Conservation (phyloP, 2,113 vertebrate genomes). For the Amblyopsis rosae region DNA sequence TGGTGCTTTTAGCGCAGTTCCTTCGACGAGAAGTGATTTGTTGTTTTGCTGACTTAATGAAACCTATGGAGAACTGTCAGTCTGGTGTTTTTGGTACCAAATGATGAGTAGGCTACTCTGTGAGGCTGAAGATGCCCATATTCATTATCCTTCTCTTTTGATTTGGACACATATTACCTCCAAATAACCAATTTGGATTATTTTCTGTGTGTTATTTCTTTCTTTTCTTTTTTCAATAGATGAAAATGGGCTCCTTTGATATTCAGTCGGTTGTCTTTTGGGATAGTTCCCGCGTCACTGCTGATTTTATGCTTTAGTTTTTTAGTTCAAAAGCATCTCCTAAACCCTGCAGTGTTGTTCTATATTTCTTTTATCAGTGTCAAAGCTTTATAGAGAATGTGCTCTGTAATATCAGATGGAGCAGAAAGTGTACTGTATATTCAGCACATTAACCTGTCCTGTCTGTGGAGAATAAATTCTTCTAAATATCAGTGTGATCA, state of each 20-base stretch:
- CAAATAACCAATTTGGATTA: background rate
- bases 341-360: background rate
- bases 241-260: background rate
- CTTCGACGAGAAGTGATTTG: background rate
- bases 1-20: background rate
- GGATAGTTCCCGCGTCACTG: background rate
- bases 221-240: background rate
- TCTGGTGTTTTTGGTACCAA: background rate
- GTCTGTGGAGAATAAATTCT: constrained; percentile 20
- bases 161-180: background rate
- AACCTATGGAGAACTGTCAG: constrained; percentile 23
- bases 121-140: background rate
- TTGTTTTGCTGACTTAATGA: constrained; percentile 33
- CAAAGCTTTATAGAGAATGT: constrained; percentile 21
- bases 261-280: background rate
- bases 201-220: background rate
- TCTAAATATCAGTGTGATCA: constrained; percentile 28
- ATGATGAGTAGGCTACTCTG: background rate
- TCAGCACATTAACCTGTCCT: constrained; percentile 30
- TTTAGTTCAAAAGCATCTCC: background rate
- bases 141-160: background rate
- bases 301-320: background rate
- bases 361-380: constrained; percentile 21
- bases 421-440: constrained; percentile 19
- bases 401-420: constrained; percentile 14